Evolutionary conservation across 1,140 invertebrate species (phyloP), one percentile per base, ranked within the genome.

Genomic region (Drosophila neocordata): DNA sequence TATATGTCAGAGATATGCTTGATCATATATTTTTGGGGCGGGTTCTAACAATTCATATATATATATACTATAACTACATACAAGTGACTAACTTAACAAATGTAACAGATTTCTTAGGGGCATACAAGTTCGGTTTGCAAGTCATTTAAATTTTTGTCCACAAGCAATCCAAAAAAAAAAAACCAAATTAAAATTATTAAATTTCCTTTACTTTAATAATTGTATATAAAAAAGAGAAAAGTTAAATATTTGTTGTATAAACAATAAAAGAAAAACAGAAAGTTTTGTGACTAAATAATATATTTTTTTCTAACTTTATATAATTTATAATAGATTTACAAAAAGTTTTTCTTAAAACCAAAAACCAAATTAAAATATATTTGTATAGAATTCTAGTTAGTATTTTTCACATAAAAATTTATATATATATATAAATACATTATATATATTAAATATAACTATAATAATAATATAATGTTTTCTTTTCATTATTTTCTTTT

Each of bases 401-500:
- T 53, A 61, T 60, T 5, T 48, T 48, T 48, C 41, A 48, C 41
- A 31, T 57, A 63, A 22, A 72, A 6, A 31, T 31, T 6, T 31
- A 41, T 52, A 68, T 27, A 35, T 13, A 59, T 55, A 70, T 15
- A 18, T 5, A 71, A 38, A 38, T 55, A 27, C 56, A 73, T n/a
- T 64, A 38, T 64, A 18, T 64, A 22, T 35, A 64, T 55, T 55
- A 13, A 37, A 66, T 48, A 56, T 58, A 34, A 62, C 52, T 62
- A 59, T 72, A 51, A 69, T 68, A 74, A 72, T 57, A 67, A 74
- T 55, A 74, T 66, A 48, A 67, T 73, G 65, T 74, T 31, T 57
- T 31, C 48, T 74, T 69, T 76, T 74, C 27, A 58, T 65, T 74
- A 74, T 59, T 75, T 73, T 73, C 62, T 73, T 66, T 65, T 24